Conservation (phyloP, 2,797 vertebrate genomes). For the Neosalanx taihuensis region DNA sequence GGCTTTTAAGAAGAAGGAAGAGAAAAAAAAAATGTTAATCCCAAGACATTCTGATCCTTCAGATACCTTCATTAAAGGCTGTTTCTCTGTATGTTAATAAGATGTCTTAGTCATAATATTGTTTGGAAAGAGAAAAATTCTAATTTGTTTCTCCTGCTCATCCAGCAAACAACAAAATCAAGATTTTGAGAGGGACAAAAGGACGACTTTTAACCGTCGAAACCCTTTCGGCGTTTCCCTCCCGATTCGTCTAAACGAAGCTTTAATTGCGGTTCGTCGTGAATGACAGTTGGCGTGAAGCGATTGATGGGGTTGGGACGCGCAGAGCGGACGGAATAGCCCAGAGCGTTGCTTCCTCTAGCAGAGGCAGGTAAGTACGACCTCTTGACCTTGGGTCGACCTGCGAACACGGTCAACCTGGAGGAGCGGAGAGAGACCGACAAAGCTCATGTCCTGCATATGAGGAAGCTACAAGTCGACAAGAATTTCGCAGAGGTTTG, state of each 20-base stretch:
- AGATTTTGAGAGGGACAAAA: slow-evolving; percentile 36
- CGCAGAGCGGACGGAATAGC: background rate
- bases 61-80: slow-evolving; percentile 79
- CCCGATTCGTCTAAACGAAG: background rate
- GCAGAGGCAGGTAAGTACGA: no score
- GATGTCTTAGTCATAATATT: slow-evolving; percentile 76
- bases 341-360: background rate
- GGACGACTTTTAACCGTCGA: slow-evolving; percentile 1
- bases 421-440: slow-evolving; percentile 11
- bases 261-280: background rate
- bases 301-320: slow-evolving; percentile 9
- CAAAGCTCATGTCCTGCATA: slow-evolving; percentile 3
- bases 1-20: slow-evolving; percentile 77
- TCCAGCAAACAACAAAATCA: slow-evolving; percentile 20
- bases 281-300: slow-evolving; percentile 13
- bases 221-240: background rate
- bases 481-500: no score
- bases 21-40: slow-evolving; percentile 69
- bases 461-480: background rate
- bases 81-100: slow-evolving; percentile 73
- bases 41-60: slow-evolving; percentile 77
- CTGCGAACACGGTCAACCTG: background rate
- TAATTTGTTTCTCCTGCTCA: slow-evolving; percentile 59
- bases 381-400: background rate
- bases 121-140: slow-evolving; percentile 67